Conservation (phyloP, 2,888 invertebrate genomes). For the Drymonia ruficornis region DNA sequence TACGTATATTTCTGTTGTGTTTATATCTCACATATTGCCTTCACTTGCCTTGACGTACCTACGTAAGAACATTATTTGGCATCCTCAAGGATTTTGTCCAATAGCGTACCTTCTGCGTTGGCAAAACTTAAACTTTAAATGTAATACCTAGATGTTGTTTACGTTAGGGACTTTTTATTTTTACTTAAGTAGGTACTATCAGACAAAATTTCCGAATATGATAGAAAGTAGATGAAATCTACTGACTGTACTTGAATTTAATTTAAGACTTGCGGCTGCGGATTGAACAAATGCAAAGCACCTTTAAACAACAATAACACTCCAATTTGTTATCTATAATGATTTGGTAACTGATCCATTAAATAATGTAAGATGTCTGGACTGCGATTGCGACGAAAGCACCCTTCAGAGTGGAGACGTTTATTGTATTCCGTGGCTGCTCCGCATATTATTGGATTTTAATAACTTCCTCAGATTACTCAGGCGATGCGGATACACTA, state of each 20-base stretch:
- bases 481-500: neutral
- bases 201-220: no score
- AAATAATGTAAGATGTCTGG: neutral
- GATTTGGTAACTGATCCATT: neutral
- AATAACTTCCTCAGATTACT: neutral
- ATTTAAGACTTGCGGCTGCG: no score
- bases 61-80: neutral
- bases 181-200: neutral
- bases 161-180: neutral
- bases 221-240: no score
- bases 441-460: neutral
- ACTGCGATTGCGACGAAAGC: neutral
- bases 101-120: neutral
- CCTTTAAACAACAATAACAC: neutral
- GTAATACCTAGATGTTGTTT: neutral
- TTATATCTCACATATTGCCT: conserved; percentile 1
- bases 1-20: neutral
- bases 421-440: neutral
- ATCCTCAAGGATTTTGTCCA: conserved; percentile 4
- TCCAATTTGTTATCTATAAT: neutral
- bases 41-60: conserved; percentile 1
- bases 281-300: neutral
- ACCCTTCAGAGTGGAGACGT: neutral
- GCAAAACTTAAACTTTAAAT: neutral
- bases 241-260: no score